Conservation (phyloP, 2,113 vertebrate species). For the Cisticola juncidis region DNA sequence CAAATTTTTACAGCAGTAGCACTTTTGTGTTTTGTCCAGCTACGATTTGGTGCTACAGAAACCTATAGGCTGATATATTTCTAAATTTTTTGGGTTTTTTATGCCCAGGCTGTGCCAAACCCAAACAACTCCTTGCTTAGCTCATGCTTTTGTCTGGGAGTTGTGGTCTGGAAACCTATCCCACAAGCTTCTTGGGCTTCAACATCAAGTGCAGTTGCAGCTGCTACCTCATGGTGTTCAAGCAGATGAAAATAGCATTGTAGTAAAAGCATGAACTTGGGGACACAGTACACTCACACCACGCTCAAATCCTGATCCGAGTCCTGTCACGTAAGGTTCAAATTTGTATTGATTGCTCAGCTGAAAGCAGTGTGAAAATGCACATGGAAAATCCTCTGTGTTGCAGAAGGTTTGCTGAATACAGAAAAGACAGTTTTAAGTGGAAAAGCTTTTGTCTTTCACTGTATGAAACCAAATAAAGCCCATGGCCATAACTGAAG, state of each 20-base stretch:
- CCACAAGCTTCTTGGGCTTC: not conserved
- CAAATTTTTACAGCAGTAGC: not conserved
- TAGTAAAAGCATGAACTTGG: not conserved
- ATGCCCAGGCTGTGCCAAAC: not conserved
- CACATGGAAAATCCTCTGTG: not conserved
- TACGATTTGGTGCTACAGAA: not conserved
- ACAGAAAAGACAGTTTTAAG: not conserved
- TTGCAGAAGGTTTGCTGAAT: not conserved
- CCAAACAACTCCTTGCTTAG: not conserved
- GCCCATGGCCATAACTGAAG: accelerated
- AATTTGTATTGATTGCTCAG: accelerated
- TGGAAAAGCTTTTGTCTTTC: not conserved
- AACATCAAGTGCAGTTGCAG: not conserved
- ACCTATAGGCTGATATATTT: accelerated
- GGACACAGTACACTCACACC: not conserved
- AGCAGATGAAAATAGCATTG: not conserved
- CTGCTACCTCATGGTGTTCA: not conserved
- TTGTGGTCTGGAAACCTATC: not conserved
- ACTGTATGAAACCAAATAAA: not conserved
- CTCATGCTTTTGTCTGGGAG: not conserved
- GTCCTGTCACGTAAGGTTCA: accelerated
- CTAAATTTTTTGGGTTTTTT: not conserved
- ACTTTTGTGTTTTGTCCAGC: not conserved
- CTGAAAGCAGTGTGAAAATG: not conserved
- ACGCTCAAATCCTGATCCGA: not conserved